Evolutionary conservation across 2,797 vertebrate genomes (phyloP), one percentile per base, ranked within the genome.

Genomic region (Gymnopithys bicolor): DNA sequence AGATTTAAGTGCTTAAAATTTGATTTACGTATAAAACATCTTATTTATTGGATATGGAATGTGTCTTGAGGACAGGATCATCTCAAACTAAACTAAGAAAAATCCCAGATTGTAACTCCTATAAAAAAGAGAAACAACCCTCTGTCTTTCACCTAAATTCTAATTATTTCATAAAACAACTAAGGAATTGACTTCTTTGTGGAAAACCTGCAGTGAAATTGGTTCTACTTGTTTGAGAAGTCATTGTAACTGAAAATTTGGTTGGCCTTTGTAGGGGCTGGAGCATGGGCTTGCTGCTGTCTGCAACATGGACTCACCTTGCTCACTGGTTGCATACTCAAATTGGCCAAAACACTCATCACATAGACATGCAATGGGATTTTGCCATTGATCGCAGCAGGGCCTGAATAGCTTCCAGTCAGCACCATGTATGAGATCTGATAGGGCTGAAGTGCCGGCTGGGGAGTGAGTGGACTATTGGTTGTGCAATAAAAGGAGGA

Each of bases 271-370:
- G 17, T 73, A 25, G 39, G 49, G 11, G n/a, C 24, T 49, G 53
- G 23, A 78, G 10, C 46, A 33, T 15, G 37, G 73, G 22, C 21
- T 84, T 4, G 4, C 16, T 93, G n/a, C 58, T 2, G 3, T 10
- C 28, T 53, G 37, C 19, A 5, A 41, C 1, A 1, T 49, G 27
- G 33, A 10, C 33, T 63, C 6, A 67, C 6, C 37, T 75, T 67
- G 19, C 16, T 32, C 19, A 2, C 0, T 2, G 5, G 10, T 7
- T 75, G 27, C 1, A 1, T 41, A 21, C 13, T 84, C 19, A n/a
- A 11, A 23, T 4, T 63, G 33, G 10, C 51, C 4, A 3, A 53
- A 84, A 22, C 2, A 5, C 11, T 71, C 2, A 5, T 45, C 37
- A 13, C 16, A 13, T 0, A 35, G 33, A 53, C 10, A 23, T 68